Evolutionary conservation across 1,140 invertebrate genomes (phyloP), one percentile per base, ranked within the genome.

Genomic region (Brachionus rotundiformis): DNA sequence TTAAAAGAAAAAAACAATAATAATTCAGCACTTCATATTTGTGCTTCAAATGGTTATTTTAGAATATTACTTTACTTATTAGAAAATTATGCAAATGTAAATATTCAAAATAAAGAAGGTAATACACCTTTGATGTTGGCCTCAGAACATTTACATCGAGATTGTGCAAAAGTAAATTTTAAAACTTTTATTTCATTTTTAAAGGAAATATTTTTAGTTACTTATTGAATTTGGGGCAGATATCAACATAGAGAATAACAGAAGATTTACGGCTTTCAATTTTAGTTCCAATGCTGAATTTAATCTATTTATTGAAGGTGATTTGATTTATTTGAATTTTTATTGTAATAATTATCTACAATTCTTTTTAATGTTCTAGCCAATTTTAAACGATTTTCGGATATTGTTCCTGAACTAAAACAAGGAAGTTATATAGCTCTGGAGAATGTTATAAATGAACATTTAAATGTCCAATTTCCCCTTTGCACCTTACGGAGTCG

Each of bases 201-300:
- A n/a, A n/a, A n/a, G n/a, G n/a, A n/a, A n/a, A n/a, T 82, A 0
- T 41, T 13, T 41, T 13, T 11, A 87, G 86, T 82, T 85, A 47
- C 76, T 87, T 31, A 85, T 87, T 41, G 86, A 87, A 81, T 87
- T 86, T 85, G 86, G 86, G 13, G 87, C 86, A 84, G 85, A 87
- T 84, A 84, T 87, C 2, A 85, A 86, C 76, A 83, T 83, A 47
- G 83, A 82, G 29, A 86, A 85, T 83, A 82, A 83, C 23, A 84
- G 84, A 82, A 83, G 83, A n/a, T 83, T 83, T 23, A 84, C 85
- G 8, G 85, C 85, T 29, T 82, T 87, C 73, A 86, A 87, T 80
- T 84, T 84, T n/a, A 82, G 84, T 3, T 86, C 85, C 79, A 86
- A 86, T 84, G 84, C 85, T 63, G 86, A 87, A 27, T 86, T 86